Conservation (phyloP, 2,113 vertebrate genomes). For the Pluvianellus socialis region DNA sequence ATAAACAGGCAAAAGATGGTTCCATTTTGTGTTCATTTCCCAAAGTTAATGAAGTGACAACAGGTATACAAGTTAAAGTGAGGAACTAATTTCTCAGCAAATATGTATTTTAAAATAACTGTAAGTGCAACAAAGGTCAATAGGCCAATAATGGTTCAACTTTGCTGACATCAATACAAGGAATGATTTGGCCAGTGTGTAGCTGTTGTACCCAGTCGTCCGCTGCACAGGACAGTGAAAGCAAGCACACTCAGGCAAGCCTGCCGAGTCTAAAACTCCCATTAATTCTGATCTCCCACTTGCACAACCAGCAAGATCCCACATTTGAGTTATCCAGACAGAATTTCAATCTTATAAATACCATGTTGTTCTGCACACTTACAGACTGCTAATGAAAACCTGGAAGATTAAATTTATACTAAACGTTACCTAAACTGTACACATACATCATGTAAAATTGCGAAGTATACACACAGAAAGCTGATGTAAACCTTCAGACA, state of each 20-base stretch:
- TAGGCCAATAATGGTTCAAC: not conserved
- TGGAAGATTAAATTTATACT: not conserved
- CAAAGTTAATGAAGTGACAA: not conserved
- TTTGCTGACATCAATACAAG: not conserved
- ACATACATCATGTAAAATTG: not conserved
- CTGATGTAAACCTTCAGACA: not conserved
- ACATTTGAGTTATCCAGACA: not conserved
- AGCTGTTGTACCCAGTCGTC: not conserved
- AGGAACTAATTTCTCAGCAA: constrained; percentile 13
- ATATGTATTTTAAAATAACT: not conserved
- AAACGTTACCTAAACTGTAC: not conserved
- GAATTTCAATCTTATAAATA: not conserved
- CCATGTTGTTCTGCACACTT: not conserved
- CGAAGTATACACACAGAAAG: not conserved
- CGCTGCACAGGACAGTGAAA: not conserved
- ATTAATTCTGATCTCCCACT: not conserved
- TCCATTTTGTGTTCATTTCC: not conserved
- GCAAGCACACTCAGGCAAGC: not conserved
- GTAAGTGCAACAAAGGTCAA: not conserved
- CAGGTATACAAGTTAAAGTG: not conserved
- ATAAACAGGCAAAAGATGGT: not conserved
- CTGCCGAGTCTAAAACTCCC: not conserved
- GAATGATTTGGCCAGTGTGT: not conserved
- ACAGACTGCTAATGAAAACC: not conserved
- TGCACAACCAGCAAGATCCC: not conserved